Base-by-base conservation (phyloP, 2,797 vertebrate genomes). In the Gadopsis marmoratus region DNA sequence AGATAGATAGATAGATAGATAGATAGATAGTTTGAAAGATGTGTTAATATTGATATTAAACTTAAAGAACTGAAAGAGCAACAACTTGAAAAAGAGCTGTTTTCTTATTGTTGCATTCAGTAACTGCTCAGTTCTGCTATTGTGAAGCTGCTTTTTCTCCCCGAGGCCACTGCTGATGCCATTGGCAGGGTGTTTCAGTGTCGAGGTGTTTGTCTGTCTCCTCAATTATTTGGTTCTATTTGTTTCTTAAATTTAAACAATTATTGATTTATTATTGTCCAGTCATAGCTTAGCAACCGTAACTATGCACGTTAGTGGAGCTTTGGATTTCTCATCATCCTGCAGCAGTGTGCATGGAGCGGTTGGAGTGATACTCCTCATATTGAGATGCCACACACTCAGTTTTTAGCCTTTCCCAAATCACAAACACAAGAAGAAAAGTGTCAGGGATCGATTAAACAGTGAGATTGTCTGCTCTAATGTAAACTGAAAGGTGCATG, bases 101-200 rank as follows among this genome's bases (percentile, higher is more conserved):
- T 78, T n/a, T 56, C 21, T 41, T 29, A 10, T 66, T 31, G 29
- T 43, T 35, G 41, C 9, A 50, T 11, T 12, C 5, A 29, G 47
- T 39, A 41, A 50, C 45, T 54, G 68, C 35, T 74, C 9, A 6
- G 43, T 50, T 65, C 65, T 29, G 37, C 71, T 50, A 33, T 19
- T 61, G 9, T 26, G 35, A 69, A 59, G 35, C 39, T 14, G 56
- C 16, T 56, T 47, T 62, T 58, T 63, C 61, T 29, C 17, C 70
- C 63, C 7, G 10, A 66, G 50, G 61, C 58, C 23, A 11, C 10
- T 54, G 60, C 14, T 45, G 58, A 64, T 21, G 53, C 45, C 19
- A 17, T 60, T 58, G 41, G 33, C 35, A 37, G 48, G 23, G 26
- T 63, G 13, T 69, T 50, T 71, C 54, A 73, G 26, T 48, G 43